Evolutionary conservation across 2,797 vertebrate genomes (phyloP), one percentile per base, ranked within the genome.

Genomic region (Sebastes nivosus): DNA sequence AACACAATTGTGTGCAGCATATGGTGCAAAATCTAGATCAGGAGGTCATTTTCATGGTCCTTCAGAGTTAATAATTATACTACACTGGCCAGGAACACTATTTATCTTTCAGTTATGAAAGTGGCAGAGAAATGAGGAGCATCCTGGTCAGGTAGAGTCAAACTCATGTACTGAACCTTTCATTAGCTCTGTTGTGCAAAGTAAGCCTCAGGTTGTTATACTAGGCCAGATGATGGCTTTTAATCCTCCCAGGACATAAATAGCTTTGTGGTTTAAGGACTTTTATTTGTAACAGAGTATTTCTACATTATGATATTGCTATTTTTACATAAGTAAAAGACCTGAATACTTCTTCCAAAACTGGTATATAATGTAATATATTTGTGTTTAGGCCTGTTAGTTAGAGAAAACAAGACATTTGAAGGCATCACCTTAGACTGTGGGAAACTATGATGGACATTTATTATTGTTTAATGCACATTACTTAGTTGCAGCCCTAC

Each of bases 221-320:
- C 72, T 64, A 88, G 89, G 87, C 89, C 90, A 89, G 60, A 87
- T 80, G 79, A 86, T 76, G 85, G 63, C 46, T 79, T 88, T 69
- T 75, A 86, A 89, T 86, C 85, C 67, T 74, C 77, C 67, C 72
- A 12, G 73, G 25, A 72, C 73, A 66, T 18, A 67, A 80, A 77
- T 11, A 72, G n/a, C 80, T 29, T 38, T 34, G 59, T 59, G 59
- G 4, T 81, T 74, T 52, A 34, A 75, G 24, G 27, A 29, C 27
- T 29, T 29, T 29, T 1, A 25, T 13, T 29, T 59, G 25, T 58
- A 59, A 32, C 30, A 61, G 29, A 30, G 29, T 30, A 30, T 30
- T 30, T 30, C 6, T 30, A 30, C 29, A 30, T 30, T 30, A 30
- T 7, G 29, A 30, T 30, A 30, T 30, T 30, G 29, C 29, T 30